Percentiles rank a stretch among this genome's conserved stretches.
Evolutionary conservation across 2,888 invertebrate species (phyloP).

Genomic region (Trichogramma dendrolimi): DNA sequence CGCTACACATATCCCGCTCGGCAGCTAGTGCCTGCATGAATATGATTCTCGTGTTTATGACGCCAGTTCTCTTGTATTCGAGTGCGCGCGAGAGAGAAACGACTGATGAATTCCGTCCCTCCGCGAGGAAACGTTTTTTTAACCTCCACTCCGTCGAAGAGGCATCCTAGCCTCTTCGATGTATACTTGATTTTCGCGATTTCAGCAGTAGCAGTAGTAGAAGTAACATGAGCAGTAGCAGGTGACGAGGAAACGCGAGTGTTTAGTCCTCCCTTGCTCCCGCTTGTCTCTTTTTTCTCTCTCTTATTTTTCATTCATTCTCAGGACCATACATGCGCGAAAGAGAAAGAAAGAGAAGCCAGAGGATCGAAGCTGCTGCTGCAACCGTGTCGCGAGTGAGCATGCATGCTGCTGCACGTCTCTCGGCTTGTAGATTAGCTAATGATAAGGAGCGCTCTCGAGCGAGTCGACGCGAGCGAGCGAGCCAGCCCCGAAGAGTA

Average conservation of each 20-base stretch:
- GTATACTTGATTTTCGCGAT: too few species aligned
- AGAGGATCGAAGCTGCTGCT: not conserved
- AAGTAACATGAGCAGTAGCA: not conserved
- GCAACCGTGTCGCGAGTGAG: constrained; percentile 17
- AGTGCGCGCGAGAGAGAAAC: not conserved
- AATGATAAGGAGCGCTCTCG: constrained; percentile 10
- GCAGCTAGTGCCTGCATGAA: too few species aligned
- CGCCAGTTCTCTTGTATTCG: too few species aligned
- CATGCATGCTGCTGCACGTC: not conserved
- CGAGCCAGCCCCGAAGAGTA: too few species aligned
- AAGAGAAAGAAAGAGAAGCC: not conserved
- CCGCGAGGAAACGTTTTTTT: not conserved
- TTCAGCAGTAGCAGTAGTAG: too few species aligned
- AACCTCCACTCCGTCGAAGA: too few species aligned
- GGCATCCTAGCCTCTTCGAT: too few species aligned
- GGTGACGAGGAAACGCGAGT: not conserved
- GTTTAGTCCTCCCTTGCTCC: not conserved
- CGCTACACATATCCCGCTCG: constrained; percentile 33
- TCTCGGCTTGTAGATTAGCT: constrained; percentile 20
- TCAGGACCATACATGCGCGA: not conserved
- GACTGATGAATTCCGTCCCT: not conserved
- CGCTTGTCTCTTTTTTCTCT: not conserved
- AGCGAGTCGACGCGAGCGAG: not conserved
- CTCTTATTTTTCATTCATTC: constrained; percentile 3
- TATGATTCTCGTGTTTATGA: too few species aligned